Base-by-base conservation (phyloP, 2,888 invertebrate genomes). In the Nesidiocoris tenuis region DNA sequence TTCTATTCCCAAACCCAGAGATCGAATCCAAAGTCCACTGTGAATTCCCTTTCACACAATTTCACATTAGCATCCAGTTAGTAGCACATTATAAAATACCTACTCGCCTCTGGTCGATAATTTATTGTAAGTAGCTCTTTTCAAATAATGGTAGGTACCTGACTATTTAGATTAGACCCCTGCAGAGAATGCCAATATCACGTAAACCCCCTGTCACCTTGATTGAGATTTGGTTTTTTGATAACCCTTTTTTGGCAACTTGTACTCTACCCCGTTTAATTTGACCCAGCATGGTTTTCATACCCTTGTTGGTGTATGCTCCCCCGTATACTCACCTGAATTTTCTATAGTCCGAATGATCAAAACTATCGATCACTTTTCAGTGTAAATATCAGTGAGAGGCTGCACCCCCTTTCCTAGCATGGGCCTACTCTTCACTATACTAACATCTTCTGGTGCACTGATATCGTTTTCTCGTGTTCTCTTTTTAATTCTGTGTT, bases 361-460 rank as follows among this genome's bases (percentile, higher is more conserved):
- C n/a, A n/a, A n/a, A n/a, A 25, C 23, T 54, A 22, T 55, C 16
- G 68, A 16, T 68, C 24, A 39, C 59, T 61, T 59, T 75, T 61
- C 39, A 75, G 66, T 66, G 70, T 61, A 75, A 61, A 72, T 72
- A 64, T 24, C 22, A 68, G 19, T n/a, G 68, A 16, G 61, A 75
- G 68, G 68, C 70, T 75, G 75, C 66, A 63, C 74, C 74, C 76
- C 70, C 39, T 70, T 63, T 67, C 76, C 78, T 74, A 76, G 78
- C 78, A 78, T 78, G 78, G 76, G 76, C 39, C 78, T 78, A 78
- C 39, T 64, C 54, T 59, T 74, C 65, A 76, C 76, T 55, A 74
- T 24, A 67, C 12, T 61, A 63, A 76, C 65, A 24, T 75, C 65
- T 25, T 61, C 63, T 54, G 76, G 64, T 78, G 78, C 78, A 78